Percentiles rank a stretch among this genome's conserved stretches.
These are phyloP conservation scores for Rhadina sibilatrix DNA, from an alignment of 2,113 vertebrate genomes.

Conservation along the genomic window DNA sequence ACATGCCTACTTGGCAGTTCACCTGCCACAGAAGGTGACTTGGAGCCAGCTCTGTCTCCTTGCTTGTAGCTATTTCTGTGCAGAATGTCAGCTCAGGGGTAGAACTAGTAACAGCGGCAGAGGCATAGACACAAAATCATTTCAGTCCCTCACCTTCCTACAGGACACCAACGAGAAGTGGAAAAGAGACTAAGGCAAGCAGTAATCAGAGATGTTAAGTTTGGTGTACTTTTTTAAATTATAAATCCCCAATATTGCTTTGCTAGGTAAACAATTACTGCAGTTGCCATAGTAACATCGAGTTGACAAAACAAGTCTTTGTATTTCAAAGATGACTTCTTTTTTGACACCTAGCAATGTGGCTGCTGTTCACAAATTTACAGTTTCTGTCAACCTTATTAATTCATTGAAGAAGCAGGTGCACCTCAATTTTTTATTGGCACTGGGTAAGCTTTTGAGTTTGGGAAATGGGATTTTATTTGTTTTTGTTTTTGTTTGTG, in stretches of 20 bases:
- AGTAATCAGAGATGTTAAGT: not conserved
- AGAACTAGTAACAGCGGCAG: not conserved
- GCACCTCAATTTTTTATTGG: not conserved
- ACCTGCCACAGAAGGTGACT: constrained; percentile 2
- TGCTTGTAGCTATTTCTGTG: not conserved
- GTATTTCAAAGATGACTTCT: not conserved
- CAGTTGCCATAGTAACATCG: not conserved
- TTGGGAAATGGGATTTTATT: not conserved
- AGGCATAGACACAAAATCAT: not conserved
- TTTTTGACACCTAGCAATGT: not conserved
- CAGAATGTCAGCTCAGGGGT: not conserved
- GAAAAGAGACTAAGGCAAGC: not conserved
- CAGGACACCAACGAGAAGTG: not conserved
- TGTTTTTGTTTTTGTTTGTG: fast-evolving
- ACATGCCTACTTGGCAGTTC: not conserved
- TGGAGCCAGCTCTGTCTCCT: not conserved
- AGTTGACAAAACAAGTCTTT: not conserved
- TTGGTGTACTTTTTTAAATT: not conserved
- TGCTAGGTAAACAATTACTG: constrained; percentile 6
- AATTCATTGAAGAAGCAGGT: not conserved
- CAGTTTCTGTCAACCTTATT: not conserved
- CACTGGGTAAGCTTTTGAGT: not conserved
- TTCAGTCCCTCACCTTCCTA: not conserved
- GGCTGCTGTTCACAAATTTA: not conserved
- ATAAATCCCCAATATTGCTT: not conserved